A percentile compares a stretch with the other conserved stretches of the same genome.
phyloP scores from a whole-genome alignment of 2,888 invertebrate genomes.

The Halocaridina rubra region DNA sequence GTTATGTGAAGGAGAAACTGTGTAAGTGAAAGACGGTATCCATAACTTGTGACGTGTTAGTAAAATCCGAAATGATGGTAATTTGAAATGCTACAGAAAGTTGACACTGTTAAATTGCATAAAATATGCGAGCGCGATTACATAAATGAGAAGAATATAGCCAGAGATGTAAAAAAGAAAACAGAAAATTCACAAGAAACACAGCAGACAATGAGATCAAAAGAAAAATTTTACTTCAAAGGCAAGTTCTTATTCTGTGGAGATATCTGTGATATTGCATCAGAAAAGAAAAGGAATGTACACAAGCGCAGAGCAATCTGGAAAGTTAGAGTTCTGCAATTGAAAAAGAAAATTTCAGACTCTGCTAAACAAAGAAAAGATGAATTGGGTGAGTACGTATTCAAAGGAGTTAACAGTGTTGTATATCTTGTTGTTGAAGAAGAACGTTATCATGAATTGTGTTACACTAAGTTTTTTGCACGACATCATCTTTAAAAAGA shows the following conservation, averaged over 20 bases:
- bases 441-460: constrained; percentile 65
- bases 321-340: neutral
- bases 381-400: constrained; percentile 7
- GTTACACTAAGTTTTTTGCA: constrained; percentile 67
- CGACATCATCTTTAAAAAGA: constrained; percentile 66
- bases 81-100: no score
- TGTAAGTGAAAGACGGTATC: no score
- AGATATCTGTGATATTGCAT: neutral
- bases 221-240: constrained; percentile 1
- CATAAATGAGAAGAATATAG: no score
- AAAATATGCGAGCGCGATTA: constrained; percentile 3
- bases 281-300: no score
- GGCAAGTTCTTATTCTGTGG: neutral
- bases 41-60: constrained; percentile 12
- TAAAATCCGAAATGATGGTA: constrained; percentile 23
- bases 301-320: no score
- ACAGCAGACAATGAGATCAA: no score
- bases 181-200: no score
- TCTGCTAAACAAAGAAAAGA: no score
- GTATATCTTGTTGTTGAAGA: constrained; percentile 10
- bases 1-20: neutral
- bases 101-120: neutral
- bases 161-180: no score
- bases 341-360: constrained; percentile 10
- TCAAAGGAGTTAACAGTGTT: no score